Evolutionary conservation across 64 coral and sea anemone species (phyloP), one percentile per base, ranked within the genome.

Genomic region (Dendronephthya gigantea): DNA sequence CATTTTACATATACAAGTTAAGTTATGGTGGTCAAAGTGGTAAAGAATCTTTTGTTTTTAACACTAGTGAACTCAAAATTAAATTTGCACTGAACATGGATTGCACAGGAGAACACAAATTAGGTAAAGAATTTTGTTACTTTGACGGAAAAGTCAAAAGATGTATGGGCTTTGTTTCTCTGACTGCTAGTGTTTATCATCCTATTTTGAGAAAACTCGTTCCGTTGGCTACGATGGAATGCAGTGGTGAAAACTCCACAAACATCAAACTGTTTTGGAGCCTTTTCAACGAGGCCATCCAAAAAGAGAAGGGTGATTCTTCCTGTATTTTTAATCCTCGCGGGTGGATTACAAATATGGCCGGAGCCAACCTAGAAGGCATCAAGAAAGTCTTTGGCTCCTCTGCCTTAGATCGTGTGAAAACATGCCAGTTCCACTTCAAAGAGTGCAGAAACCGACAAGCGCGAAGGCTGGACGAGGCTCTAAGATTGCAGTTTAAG

Each of bases 401-500:
- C 14, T 27, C 68, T 17, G 68, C n/a, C 30, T 17, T 27, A 25
- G 68, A 0, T 74, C 68, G 68, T 0, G 30, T 74, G 11, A 74
- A 74, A 28, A 74, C 68, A 30, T 74, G 68, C 25, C 19, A 74
- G 32, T 74, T 74, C 30, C 68, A 74, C 25, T 74, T 74, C 8
- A 28, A 87, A 51, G 85, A 40, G 23, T 87, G 49, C 25, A 58
- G 75, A 49, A 66, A 35, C 11, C 39, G 51, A 59, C 40, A 76
- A 31, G 14, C 50, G 17, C 35, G 81, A 37, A 86, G 81, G 62
- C 48, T 92, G 41, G 75, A 82, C 36, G 50, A 38, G 34, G 36
- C 75, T 4, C 68, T 25, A 23, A 69, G 49, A 38, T 34, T 30
- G 37, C 41, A 81, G 43, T 92, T 92, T 50, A 92, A 88, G 85